These are phyloP conservation scores for Penaeus indicus DNA, from an alignment of 1,140 invertebrate genomes.

Conservation along the genomic window DNA sequence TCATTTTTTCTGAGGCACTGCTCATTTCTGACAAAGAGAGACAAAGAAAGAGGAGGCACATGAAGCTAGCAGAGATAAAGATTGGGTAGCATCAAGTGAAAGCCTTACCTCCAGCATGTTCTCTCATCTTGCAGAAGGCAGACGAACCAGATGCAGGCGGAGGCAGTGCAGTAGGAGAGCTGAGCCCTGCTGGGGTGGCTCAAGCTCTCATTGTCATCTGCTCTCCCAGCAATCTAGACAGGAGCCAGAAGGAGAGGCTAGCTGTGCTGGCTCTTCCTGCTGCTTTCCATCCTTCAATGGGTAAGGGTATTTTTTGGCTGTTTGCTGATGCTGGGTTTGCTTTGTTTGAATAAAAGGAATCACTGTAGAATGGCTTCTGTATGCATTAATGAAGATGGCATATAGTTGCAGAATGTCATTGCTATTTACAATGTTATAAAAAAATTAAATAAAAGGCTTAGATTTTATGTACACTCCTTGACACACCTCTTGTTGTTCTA, in stretches of 20 bases:
- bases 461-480: no score
- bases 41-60: no score
- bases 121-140: conserved; percentile 10
- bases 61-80: no score
- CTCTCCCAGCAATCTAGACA: conserved; percentile 39
- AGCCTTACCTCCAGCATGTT: background rate
- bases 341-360: background rate
- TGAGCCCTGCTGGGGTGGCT: conserved; percentile 64
- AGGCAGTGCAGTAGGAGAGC: conserved; percentile 69
- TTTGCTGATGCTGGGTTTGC: background rate
- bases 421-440: no score
- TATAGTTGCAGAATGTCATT: conserved; percentile 5
- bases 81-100: no score
- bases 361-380: background rate
- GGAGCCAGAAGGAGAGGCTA: conserved; percentile 46
- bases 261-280: conserved; percentile 52
- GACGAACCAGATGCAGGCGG: conserved; percentile 68
- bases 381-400: background rate
- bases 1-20: no score
- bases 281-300: conserved; percentile 56
- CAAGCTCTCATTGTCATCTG: conserved; percentile 58
- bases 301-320: conserved; percentile 10
- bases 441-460: no score
- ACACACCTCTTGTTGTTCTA: background rate
- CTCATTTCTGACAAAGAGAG: no score